Evolutionary conservation across 2,797 vertebrate genomes (phyloP), one percentile per base, ranked within the genome.

Genomic region (Selene dorsalis): DNA sequence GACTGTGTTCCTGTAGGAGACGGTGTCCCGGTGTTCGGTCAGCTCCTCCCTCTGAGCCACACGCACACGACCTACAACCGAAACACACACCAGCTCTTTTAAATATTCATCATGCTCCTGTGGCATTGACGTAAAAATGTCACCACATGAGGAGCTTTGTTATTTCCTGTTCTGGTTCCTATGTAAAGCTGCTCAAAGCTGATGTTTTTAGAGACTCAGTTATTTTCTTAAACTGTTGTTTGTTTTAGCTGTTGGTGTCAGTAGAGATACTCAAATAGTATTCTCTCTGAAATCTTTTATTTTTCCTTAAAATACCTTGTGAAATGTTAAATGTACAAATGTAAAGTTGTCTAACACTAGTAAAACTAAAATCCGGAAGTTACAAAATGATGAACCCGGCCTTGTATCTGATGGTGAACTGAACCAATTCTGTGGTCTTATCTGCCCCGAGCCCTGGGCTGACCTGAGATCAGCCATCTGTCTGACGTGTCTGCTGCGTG

Each of bases 1-100:
- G 30, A 28, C 50, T 79, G 57, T 80, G 69, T 73, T 64, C 20
- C 52, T 60, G 57, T 60, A 38, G 59, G 22, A 58, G 60, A 80
- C 56, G 6, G 39, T 52, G 64, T 60, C 32, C 48, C 50, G 77
- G 69, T 81, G 59, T 59, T 28, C 2, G 14, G 52, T 58, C 8
- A 69, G 52, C 24, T 20, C 53, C 63, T 65, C 50, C n/a, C 11
- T 71, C 64, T 68, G 14, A 61, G 52, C 68, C 68, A 72, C 69
- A 58, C 67, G 67, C 52, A 16, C 32, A 65, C 67, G 20, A 70
- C 35, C 55, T 55, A 22, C 30, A 10, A 38, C 53, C 62, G 45
- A 35, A 57, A 38, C 14, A 26, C 12, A 43, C 2, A 5, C n/a
- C 64, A 20, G 8, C 45, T n/a, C 75, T 59, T 70, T 39, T 6